Evolutionary conservation across 2,113 vertebrate genomes (phyloP).

Genomic region (Prietella phreatophila): DNA sequence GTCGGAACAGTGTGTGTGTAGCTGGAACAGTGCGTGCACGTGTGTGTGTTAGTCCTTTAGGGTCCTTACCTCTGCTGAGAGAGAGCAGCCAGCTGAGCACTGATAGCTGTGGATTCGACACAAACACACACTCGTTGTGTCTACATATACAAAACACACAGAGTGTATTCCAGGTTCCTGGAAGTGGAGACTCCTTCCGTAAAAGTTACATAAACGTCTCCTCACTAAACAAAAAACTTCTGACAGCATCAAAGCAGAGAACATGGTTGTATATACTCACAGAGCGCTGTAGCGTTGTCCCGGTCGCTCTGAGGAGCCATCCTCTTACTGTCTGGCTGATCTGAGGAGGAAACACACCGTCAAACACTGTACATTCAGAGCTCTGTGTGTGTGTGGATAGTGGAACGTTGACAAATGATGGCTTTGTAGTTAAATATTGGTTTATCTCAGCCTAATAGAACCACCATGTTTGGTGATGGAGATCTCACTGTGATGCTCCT

Average conservation of each 20-base stretch:
- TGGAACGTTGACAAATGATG: background rate
- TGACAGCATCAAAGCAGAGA: too few species aligned
- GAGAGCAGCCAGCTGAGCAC: conserved; percentile 84
- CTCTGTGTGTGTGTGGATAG: background rate
- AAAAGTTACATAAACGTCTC: too few species aligned
- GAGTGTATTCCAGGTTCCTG: background rate
- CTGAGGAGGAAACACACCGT: conserved; percentile 65
- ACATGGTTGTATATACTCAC: conserved; percentile 64
- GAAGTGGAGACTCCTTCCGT: background rate
- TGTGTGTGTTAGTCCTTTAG: background rate
- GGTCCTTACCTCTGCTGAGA: conserved; percentile 78
- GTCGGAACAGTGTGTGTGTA: background rate
- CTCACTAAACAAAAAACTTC: too few species aligned
- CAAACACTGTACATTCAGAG: conserved; percentile 16
- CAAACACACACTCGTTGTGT: conserved; percentile 48
- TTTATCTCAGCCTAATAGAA: background rate
- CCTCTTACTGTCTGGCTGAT: conserved; percentile 91
- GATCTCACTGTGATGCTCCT: background rate
- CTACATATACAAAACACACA: conserved; percentile 30
- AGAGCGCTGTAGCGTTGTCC: conserved; percentile 71
- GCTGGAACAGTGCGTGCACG: background rate
- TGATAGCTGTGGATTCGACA: conserved; percentile 73
- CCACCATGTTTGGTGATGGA: background rate
- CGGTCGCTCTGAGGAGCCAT: conserved; percentile 86
- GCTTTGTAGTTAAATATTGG: background rate